Evolutionary conservation across 2,113 vertebrate species (phyloP).

Genomic region (Hyla sarda): DNA sequence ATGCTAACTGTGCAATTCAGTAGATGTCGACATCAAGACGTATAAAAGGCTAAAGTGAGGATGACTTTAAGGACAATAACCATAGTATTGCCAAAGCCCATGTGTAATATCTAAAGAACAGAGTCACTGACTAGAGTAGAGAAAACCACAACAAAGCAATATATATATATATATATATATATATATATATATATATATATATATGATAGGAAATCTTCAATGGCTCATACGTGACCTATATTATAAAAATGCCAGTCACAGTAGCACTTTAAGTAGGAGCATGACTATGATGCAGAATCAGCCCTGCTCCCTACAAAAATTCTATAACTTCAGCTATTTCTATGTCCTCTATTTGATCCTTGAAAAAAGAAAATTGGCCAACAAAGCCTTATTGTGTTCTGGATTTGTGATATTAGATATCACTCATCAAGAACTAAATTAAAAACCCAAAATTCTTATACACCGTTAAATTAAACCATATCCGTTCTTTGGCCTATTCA

Average conservation of each 20-base stretch:
- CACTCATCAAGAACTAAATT: conserved; percentile 46
- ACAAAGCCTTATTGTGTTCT: conserved; percentile 40
- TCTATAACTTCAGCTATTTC: neutral
- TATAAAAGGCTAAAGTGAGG: neutral
- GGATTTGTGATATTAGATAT: conserved; percentile 31
- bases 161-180: neutral
- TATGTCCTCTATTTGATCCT: conserved; percentile 7
- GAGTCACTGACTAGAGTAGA: neutral
- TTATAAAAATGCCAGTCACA: neutral
- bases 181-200: neutral
- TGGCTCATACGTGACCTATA: neutral
- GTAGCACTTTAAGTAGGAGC: neutral
- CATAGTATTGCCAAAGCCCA: neutral
- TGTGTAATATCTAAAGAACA: neutral
- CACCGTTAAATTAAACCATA: conserved; percentile 39
- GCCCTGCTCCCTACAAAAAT: neutral
- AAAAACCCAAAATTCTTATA: conserved; percentile 46
- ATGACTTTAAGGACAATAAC: neutral
- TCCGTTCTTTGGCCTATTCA: neutral
- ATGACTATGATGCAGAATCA: neutral
- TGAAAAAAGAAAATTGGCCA: neutral
- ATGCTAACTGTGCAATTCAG: conserved; percentile 4
- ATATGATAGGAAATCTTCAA: neutral
- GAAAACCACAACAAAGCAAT: neutral
- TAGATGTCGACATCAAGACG: neutral